Percentiles rank a stretch among this genome's conserved stretches.
These are phyloP conservation scores for Anoncus sp. DNA, from an alignment of 2,888 invertebrate genomes.

Conservation along the genomic window DNA sequence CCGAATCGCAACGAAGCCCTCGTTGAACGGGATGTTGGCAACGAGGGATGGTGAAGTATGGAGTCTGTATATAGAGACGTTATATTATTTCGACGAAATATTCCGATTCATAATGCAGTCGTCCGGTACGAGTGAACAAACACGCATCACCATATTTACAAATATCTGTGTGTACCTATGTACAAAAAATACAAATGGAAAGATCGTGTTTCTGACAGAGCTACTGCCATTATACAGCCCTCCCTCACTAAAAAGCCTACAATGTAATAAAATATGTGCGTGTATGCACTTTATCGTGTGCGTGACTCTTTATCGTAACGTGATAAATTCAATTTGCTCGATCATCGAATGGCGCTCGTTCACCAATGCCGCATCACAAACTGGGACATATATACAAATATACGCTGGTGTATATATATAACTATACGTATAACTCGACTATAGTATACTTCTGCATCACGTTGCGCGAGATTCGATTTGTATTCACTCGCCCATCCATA, in stretches of 20 bases:
- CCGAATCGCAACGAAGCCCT: conserved; percentile 38
- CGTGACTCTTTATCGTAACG: conserved; percentile 53
- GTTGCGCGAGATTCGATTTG: conserved; percentile 25
- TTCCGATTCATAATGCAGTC: conserved; percentile 11
- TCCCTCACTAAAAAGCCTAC: conserved; percentile 1
- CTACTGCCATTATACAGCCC: conserved; percentile 1
- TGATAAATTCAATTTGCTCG: conserved; percentile 51
- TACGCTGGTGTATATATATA: background rate
- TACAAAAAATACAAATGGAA: conserved; percentile 52
- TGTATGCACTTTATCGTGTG: conserved; percentile 45
- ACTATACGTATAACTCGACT: conserved; percentile 1
- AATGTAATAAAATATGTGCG: conserved; percentile 42
- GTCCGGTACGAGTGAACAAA: conserved; percentile 33
- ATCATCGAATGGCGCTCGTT: conserved; percentile 38
- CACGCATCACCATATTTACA: conserved; percentile 49
- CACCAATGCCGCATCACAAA: background rate
- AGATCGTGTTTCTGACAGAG: conserved; percentile 41
- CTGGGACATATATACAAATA: conserved; percentile 4
- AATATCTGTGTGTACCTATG: conserved; percentile 15
- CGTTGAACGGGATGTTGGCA: conserved; percentile 16
- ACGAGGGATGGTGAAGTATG: conserved; percentile 5
- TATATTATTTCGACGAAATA: conserved; percentile 42
- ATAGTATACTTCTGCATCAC: background rate
- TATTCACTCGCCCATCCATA: conserved; percentile 43
- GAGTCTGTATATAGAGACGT: background rate